Percentiles rank a stretch among this genome's conserved stretches.
Evolutionary conservation across 2,888 invertebrate species (phyloP).

Genomic region (Colletes collaris): DNA sequence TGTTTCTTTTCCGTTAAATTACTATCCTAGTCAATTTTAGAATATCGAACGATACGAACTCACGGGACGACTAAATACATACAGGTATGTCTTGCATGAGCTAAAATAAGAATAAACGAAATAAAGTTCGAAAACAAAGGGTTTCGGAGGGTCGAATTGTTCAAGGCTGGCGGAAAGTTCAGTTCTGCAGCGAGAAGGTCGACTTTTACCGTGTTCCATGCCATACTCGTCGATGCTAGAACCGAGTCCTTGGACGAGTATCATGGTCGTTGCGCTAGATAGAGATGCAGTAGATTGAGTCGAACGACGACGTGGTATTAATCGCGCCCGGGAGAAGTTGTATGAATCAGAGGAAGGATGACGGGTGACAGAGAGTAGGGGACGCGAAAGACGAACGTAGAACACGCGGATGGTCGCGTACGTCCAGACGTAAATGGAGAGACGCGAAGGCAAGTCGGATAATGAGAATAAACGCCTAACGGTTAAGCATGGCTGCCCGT

Average conservation of each 20-base stretch:
- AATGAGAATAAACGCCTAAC: slow-evolving; percentile 77
- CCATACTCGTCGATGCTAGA: background rate
- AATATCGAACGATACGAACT: too few relatives aligned
- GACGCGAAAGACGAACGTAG: background rate
- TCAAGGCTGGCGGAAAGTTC: background rate
- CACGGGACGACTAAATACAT: too few relatives aligned
- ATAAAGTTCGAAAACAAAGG: background rate
- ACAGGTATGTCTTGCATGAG: too few relatives aligned
- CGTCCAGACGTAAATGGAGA: slow-evolving; percentile 32
- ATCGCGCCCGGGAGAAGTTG: slow-evolving; percentile 19
- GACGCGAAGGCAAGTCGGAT: slow-evolving; percentile 62
- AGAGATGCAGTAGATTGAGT: slow-evolving; percentile 14
- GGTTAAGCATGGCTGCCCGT: slow-evolving; percentile 69
- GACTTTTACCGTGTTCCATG: background rate
- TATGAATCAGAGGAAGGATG: slow-evolving; percentile 10
- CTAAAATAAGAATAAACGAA: background rate
- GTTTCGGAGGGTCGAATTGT: background rate
- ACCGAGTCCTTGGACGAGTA: slow-evolving; percentile 18
- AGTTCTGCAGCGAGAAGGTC: background rate
- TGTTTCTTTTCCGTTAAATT: too few relatives aligned
- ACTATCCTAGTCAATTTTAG: too few relatives aligned
- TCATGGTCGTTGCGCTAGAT: slow-evolving; percentile 12
- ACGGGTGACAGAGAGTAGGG: background rate
- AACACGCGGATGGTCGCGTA: slow-evolving; percentile 4
- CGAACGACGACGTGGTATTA: slow-evolving; percentile 35